Conservation (phyloP, 92 coral and sea anemone genomes). For the Umimayanthus kanabou region DNA sequence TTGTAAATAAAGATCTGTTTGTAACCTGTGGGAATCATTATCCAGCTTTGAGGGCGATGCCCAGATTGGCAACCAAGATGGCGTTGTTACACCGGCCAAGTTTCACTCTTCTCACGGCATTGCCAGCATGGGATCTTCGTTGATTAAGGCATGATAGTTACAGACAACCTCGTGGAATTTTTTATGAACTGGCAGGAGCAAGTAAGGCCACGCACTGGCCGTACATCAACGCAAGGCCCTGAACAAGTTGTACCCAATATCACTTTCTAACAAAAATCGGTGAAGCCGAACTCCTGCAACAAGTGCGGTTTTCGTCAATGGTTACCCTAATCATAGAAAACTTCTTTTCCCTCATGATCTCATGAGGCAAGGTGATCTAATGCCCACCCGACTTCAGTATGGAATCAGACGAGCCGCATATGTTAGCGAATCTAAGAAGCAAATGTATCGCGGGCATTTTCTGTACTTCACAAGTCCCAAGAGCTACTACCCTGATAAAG, state of each 20-base stretch:
- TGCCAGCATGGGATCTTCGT: constrained; percentile 38
- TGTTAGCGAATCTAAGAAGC: constrained; percentile 44
- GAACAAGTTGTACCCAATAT: neutral
- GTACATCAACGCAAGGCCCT: constrained; percentile 7
- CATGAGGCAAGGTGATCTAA: constrained; percentile 46
- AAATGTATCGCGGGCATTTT: constrained; percentile 51
- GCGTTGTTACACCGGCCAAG: constrained; percentile 32
- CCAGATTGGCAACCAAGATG: constrained; percentile 29
- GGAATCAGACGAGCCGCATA: constrained; percentile 47
- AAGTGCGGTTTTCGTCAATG: constrained; percentile 44
- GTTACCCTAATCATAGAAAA: constrained; percentile 63
- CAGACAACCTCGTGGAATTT: neutral
- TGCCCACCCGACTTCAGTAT: constrained; percentile 53
- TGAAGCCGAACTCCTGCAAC: constrained; percentile 47
- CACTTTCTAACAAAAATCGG: constrained; percentile 31
- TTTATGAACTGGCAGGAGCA: neutral
- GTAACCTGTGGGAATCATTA: constrained; percentile 27
- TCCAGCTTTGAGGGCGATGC: neutral
- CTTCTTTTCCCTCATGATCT: constrained; percentile 53
- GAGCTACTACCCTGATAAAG: constrained; percentile 56
- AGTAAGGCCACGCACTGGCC: constrained; percentile 17
- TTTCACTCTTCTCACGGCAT: constrained; percentile 50
- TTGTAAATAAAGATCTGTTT: constrained; percentile 23
- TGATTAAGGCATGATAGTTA: neutral
- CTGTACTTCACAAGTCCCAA: constrained; percentile 56